These are phyloP conservation scores for Itoplectis maculator DNA, from an alignment of 2,888 invertebrate genomes.

Conservation along the genomic window DNA sequence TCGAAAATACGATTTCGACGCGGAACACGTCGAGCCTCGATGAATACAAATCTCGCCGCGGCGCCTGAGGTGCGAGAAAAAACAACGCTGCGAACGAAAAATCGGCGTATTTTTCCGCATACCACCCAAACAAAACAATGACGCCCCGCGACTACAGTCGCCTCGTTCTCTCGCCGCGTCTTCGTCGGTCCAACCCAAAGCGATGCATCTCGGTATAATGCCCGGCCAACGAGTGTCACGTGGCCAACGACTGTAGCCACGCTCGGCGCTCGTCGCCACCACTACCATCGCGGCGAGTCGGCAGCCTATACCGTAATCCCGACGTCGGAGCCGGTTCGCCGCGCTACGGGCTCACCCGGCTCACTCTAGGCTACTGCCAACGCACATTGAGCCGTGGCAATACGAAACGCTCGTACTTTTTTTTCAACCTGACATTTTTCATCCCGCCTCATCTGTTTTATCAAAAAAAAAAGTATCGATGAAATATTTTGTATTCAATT, in stretches of 20 bases:
- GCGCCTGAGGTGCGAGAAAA: too few species aligned
- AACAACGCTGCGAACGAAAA: too few species aligned
- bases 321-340: slow-evolving; percentile 71
- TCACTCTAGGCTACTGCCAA: slow-evolving; percentile 70
- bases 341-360: slow-evolving; percentile 71
- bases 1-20: too few species aligned
- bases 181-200: neutral
- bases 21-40: too few species aligned
- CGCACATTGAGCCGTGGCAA: neutral
- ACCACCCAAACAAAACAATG: neutral
- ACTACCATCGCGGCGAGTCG: slow-evolving; percentile 14
- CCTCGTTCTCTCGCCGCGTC: neutral
- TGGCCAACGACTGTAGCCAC: slow-evolving; percentile 9
- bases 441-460: too few species aligned
- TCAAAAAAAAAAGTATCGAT: too few species aligned
- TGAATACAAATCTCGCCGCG: too few species aligned
- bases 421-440: neutral
- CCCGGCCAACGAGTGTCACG: neutral
- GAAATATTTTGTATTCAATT: neutral
- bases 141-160: neutral
- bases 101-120: too few species aligned
- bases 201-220: neutral
- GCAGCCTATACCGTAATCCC: slow-evolving; percentile 63
- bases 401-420: slow-evolving; percentile 3
- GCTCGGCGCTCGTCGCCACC: neutral